phyloP scores from a whole-genome alignment of 1,140 invertebrate genomes.

The Drosophila oshimai region DNA sequence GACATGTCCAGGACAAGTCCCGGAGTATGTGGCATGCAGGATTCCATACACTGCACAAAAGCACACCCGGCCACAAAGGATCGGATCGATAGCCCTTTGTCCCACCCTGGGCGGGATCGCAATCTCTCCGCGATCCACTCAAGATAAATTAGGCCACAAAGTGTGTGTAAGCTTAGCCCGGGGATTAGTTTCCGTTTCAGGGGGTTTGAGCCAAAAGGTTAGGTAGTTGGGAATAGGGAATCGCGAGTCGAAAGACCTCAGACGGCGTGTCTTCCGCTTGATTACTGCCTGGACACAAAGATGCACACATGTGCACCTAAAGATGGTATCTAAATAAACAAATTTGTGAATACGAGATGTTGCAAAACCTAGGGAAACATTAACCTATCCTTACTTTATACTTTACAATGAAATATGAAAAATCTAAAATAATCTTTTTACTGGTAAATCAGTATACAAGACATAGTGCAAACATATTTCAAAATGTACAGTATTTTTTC shows the following conservation, averaged over 20 bases:
- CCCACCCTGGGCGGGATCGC: constrained; percentile 15
- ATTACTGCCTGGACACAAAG: background rate
- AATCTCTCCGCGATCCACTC: constrained; percentile 60
- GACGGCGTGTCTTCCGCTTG: constrained; percentile 65
- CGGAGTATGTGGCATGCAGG: no score
- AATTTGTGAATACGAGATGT: no score
- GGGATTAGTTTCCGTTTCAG: constrained; percentile 34
- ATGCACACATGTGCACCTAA: background rate
- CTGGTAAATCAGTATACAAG: no score
- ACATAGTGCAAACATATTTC: no score
- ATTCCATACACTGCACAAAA: constrained; percentile 56
- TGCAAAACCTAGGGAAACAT: no score
- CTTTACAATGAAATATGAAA: no score
- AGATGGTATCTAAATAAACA: background rate
- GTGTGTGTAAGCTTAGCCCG: constrained; percentile 71
- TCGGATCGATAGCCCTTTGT: no score
- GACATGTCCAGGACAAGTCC: no score
- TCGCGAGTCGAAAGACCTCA: no score
- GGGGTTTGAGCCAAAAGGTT: background rate
- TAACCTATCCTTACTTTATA: no score
- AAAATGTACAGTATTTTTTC: no score
- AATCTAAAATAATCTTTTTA: no score
- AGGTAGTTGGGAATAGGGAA: background rate
- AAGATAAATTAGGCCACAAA: constrained; percentile 75
- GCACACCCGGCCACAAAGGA: constrained; percentile 67